phyloP scores from a whole-genome alignment of 2,888 invertebrate genomes.

The Stenurella melanura region DNA sequence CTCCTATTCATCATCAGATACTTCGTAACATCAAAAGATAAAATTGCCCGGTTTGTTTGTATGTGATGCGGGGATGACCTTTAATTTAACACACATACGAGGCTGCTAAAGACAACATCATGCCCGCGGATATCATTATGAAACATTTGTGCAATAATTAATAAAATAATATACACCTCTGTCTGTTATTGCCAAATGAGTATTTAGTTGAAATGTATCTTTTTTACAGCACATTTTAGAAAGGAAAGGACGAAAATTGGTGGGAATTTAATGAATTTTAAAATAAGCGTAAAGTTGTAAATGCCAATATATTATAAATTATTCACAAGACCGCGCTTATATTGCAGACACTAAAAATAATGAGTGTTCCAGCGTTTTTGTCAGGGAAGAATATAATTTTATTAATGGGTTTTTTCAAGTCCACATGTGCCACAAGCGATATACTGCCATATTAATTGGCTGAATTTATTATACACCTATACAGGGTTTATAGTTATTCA shows the following conservation, averaged over 20 bases:
- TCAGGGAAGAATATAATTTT: neutral
- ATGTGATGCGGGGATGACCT: slow-evolving; percentile 33
- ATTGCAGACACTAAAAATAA: neutral
- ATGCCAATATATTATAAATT: neutral
- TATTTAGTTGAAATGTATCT: neutral
- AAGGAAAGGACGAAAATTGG: slow-evolving; percentile 7
- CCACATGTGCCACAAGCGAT: neutral
- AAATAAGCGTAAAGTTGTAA: neutral
- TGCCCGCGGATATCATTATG: slow-evolving; percentile 16
- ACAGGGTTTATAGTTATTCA: neutral
- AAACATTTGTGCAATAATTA: slow-evolving; percentile 24
- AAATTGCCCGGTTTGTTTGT: slow-evolving; percentile 16
- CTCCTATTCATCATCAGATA: slow-evolving; percentile 28
- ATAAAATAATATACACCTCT: slow-evolving; percentile 26
- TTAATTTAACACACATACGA: slow-evolving; percentile 34
- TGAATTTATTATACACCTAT: neutral
- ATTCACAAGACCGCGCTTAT: neutral
- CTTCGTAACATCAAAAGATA: slow-evolving; percentile 30
- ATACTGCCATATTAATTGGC: neutral
- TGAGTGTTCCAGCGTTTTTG: neutral
- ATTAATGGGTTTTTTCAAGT: neutral
- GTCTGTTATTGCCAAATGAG: slow-evolving; percentile 6
- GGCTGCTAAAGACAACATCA: slow-evolving; percentile 10
- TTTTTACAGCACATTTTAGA: neutral
- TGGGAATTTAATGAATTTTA: slow-evolving; percentile 8